These are phyloP conservation scores for Dorcus hopei DNA, from an alignment of 2,888 invertebrate species.

Conservation along the genomic window DNA sequence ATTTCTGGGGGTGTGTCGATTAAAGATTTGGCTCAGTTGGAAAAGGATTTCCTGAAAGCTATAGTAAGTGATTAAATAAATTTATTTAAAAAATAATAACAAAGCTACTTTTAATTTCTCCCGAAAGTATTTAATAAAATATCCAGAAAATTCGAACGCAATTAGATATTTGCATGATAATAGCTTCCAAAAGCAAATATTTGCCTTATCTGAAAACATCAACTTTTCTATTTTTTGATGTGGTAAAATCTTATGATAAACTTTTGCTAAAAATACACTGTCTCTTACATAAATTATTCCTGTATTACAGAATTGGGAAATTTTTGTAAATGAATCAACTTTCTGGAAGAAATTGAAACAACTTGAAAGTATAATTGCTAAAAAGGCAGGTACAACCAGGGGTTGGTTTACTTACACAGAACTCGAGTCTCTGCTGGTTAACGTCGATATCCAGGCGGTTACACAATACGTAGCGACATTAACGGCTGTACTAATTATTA, in stretches of 20 bases:
- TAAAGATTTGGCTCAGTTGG: conserved; percentile 74
- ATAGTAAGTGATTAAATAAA: conserved; percentile 63
- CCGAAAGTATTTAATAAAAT: background rate
- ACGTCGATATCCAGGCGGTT: conserved; percentile 51
- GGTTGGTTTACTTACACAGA: conserved; percentile 86
- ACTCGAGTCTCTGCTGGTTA: conserved; percentile 57
- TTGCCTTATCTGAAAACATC: background rate
- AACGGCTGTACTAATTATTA: conserved; percentile 57
- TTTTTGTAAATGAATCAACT: conserved; percentile 72
- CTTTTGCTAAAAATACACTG: background rate
- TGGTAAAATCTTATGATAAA: no score
- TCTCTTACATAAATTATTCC: background rate
- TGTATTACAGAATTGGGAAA: conserved; percentile 72
- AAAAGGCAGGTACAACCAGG: conserved; percentile 65
- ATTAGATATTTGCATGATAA: no score
- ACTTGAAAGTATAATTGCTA: conserved; percentile 71
- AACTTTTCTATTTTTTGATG: no score
- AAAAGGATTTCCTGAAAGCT: conserved; percentile 83
- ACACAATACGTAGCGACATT: conserved; percentile 54
- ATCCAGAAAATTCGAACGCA: background rate
- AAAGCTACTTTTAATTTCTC: background rate
- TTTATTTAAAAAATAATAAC: conserved; percentile 3
- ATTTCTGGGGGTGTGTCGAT: conserved; percentile 73
- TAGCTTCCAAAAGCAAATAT: no score
- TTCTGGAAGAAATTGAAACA: conserved; percentile 70